Evolutionary conservation across 2,888 invertebrate genomes (phyloP).

Genomic region (Diarsia mendica): DNA sequence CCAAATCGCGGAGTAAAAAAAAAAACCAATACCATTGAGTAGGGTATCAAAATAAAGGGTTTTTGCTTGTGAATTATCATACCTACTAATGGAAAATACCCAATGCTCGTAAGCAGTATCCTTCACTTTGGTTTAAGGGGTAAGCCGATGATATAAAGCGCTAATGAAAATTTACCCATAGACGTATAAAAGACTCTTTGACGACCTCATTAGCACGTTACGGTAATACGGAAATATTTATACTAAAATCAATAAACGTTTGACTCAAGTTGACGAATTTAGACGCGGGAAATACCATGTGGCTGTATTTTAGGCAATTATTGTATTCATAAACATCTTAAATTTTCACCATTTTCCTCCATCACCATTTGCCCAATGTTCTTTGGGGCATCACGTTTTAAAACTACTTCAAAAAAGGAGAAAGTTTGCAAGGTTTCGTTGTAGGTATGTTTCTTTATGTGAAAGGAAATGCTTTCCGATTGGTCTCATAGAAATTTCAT

Average conservation of each 20-base stretch:
- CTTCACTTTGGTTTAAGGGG: background rate
- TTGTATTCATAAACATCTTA: background rate
- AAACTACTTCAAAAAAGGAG: too few species aligned
- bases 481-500: too few species aligned
- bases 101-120: background rate
- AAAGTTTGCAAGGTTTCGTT: too few species aligned
- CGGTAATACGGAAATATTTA: background rate
- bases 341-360: too few species aligned
- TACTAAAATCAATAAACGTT: slow-evolving; percentile 11
- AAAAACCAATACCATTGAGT: too few species aligned
- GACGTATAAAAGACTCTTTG: background rate
- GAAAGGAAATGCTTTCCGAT: too few species aligned
- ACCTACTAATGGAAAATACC: background rate
- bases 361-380: too few species aligned
- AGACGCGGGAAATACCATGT: slow-evolving; percentile 8
- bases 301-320: background rate
- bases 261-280: slow-evolving; percentile 5
- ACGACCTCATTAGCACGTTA: background rate
- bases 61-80: too few species aligned
- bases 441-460: too few species aligned
- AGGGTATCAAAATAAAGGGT: too few species aligned
- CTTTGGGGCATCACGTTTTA: too few species aligned
- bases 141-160: background rate
- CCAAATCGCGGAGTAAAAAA: too few species aligned
- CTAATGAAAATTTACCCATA: background rate